Base-by-base conservation (phyloP, 2,888 invertebrate species). In the Tubulanus polymorphus region DNA sequence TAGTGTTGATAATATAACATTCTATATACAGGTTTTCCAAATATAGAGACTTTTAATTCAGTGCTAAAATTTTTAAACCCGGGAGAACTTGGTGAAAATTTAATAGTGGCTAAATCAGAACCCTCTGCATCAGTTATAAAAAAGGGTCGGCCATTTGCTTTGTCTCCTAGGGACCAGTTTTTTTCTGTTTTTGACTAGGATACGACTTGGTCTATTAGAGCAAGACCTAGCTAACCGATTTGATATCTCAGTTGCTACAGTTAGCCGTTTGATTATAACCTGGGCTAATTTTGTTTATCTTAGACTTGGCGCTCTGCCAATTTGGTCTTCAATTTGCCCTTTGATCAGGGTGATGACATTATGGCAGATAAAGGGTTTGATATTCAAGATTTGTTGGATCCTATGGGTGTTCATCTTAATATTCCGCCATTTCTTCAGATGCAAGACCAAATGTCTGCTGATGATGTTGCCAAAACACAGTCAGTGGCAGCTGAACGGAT, bases 291-390 rank as follows among this genome's bases (percentile, higher is more conserved):
- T 58, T 15, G 27, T 54, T 35, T 56, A 54, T 48, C n/a, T 59
- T 1, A 35, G 53, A 48, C 18, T 62, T 37, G 53, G 53, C 15
- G 46, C 18, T 20, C 48, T 62, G 2, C 32, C 58, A 15, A 8
- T 30, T n/a, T 63, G 62, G 59, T 60, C 60, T 26, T 55, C 15
- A 41, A 51, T 27, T 46, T 51, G 55, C 47, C 51, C 20, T 50
- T 46, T 45, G 37, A 30, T 23, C 25, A 15, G 25, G 51, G 51
- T 18, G 30, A n/a, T 30, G 41, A 48, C 25, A 27, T 50, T 45
- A 26, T 55, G 46, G 55, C 51, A 20, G 51, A 55, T 30, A 55
- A 51, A 30, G 55, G 55, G 18, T 50, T 54, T 35, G 49, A 54
- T 18, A 50, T 54, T 29, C 27, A 15, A 18, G 54, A 54, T 25